phyloP scores from a whole-genome alignment of 2,113 vertebrate species.

The Phrynosoma blainvillii region DNA sequence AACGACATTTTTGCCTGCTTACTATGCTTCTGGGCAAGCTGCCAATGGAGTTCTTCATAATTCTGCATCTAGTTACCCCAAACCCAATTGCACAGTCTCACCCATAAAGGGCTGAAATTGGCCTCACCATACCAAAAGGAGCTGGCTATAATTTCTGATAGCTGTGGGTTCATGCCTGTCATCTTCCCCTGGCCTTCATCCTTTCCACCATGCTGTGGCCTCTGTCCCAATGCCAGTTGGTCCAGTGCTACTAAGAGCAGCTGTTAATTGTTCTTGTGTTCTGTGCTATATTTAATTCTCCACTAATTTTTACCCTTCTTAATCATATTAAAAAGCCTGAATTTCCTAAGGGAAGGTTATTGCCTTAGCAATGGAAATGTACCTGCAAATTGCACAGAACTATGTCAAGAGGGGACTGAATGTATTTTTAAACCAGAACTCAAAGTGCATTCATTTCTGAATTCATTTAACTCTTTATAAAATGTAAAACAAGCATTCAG shows the following conservation, averaged over 20 bases:
- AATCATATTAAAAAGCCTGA: slow-evolving; percentile 71
- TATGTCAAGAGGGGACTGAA: slow-evolving; percentile 42
- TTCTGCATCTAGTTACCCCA: accelerated
- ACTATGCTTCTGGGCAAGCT: slow-evolving; percentile 3
- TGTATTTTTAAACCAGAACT: slow-evolving; percentile 73
- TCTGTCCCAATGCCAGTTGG: slow-evolving; percentile 50
- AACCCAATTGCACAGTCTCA: background rate
- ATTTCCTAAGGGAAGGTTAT: slow-evolving; percentile 72
- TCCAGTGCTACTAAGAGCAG: slow-evolving; percentile 46
- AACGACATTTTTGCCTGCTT: background rate
- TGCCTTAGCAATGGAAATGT: slow-evolving; percentile 67
- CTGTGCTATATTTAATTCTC: slow-evolving; percentile 69
- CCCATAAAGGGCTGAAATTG: background rate
- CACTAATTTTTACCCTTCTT: slow-evolving; percentile 73
- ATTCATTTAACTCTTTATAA: slow-evolving; percentile 31
- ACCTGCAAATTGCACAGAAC: slow-evolving; percentile 57
- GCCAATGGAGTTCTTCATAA: background rate
- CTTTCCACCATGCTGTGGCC: background rate
- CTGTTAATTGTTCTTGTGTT: slow-evolving; percentile 65
- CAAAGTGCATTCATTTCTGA: slow-evolving; percentile 50
- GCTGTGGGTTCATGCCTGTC: accelerated
- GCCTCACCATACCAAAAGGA: background rate
- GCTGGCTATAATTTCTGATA: background rate
- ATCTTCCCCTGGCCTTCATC: slow-evolving; percentile 36
- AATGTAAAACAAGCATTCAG: background rate